Evolutionary conservation across 2,113 vertebrate species (phyloP).

Genomic region (Mus spicilegus): DNA sequence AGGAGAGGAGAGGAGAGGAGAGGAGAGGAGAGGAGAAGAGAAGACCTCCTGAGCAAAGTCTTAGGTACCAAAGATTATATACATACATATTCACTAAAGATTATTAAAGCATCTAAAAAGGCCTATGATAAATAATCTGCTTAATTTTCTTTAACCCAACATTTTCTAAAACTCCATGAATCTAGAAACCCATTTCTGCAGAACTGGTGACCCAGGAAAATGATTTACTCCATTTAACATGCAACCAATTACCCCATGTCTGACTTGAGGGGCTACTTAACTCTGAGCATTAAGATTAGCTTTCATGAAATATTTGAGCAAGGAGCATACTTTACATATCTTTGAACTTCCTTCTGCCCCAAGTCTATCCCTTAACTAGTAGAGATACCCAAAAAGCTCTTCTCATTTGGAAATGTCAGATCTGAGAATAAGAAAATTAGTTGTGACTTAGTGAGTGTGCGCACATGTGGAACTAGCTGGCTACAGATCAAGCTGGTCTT

Average conservation of each 20-base stretch:
- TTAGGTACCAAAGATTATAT: neutral
- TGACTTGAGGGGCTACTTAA: slow-evolving; percentile 20
- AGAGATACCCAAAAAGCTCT: neutral
- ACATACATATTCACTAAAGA: neutral
- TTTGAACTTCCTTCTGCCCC: slow-evolving; percentile 5
- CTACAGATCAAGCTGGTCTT: neutral
- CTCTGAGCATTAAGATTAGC: neutral
- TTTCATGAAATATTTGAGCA: slow-evolving; percentile 28
- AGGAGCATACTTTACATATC: neutral
- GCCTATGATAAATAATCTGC: slow-evolving; percentile 9
- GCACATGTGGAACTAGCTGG: neutral
- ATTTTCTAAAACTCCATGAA: slow-evolving; percentile 56
- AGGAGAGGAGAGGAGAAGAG: too few species aligned
- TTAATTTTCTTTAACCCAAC: slow-evolving; percentile 32
- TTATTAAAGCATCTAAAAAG: neutral
- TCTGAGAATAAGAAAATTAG: neutral
- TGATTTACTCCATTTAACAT: slow-evolving; percentile 9
- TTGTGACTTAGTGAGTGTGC: neutral
- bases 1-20: too few species aligned
- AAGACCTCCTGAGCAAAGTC: neutral
- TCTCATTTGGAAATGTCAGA: slow-evolving; percentile 15
- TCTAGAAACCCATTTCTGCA: slow-evolving; percentile 15
- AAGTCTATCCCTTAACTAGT: neutral
- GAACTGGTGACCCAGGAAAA: slow-evolving; percentile 36
- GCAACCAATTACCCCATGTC: slow-evolving; percentile 26